Evolutionary conservation across 1,140 invertebrate species (phyloP), one percentile per base, ranked within the genome.

Genomic region (Lutraria rhynchaena): DNA sequence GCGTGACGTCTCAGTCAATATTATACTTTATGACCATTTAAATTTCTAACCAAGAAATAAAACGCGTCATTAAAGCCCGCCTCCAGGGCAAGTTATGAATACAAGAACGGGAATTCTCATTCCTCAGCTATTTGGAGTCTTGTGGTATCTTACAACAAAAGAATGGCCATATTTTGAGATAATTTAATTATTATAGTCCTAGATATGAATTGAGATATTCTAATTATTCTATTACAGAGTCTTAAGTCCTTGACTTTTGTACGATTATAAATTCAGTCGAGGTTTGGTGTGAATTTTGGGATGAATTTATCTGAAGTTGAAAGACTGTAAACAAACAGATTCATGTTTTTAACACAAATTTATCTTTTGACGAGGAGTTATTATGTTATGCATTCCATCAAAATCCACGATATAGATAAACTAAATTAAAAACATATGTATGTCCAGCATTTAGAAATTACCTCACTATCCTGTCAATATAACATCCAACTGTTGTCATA

Each of bases 1-100:
- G 41, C 63, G 13, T 67, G 63, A 67, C 63, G 44, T 13, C 29
- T 46, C 49, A 46, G 44, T 67, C 63, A 67, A 51, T 67, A 67
- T 46, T 46, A 46, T 67, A 27, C 63, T 67, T 71, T 71, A 71
- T 71, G 69, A 46, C 31, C 17, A 46, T 71, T 60, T 44, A 75
- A 75, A 75, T 53, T 75, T 35, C 71, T 75, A 60, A 60, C 57
- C 37, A 19, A 22, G 71, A 60, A 55, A 75, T 75, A 75, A 75
- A 75, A 75, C 35, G 71, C 53, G 33, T 57, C 71, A 75, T 75
- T 75, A 75, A 58, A 31, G 29, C 27, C 15, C 5, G 57, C 19
- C 55, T 33, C 5, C 5, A 41, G 15, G 5, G 37, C 5, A 41
- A 15, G 37, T 41, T 7, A 41, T 71, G 69, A 57, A 57, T 57